A percentile compares a stretch with the other conserved stretches of the same genome.
phyloP scores from a whole-genome alignment of 2,888 invertebrate species.

The Lasioglossum morio region DNA sequence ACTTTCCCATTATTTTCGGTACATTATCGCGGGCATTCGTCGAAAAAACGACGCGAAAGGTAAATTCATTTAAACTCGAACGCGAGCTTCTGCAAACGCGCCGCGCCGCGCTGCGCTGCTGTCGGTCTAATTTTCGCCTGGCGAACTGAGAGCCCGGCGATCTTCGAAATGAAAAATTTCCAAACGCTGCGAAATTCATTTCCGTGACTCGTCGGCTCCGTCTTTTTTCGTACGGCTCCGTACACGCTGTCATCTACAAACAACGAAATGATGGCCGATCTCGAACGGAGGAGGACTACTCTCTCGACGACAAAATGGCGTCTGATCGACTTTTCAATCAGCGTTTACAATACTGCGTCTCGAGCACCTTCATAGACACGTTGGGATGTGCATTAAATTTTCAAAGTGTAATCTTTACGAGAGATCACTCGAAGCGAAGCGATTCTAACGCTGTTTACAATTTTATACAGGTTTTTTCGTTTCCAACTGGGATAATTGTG shows the following conservation, averaged over 20 bases:
- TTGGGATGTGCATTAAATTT: neutral
- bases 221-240: neutral
- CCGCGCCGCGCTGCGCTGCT: too few species aligned
- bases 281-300: neutral
- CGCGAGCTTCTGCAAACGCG: neutral
- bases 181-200: neutral
- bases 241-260: neutral
- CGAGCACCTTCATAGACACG: neutral
- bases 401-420: neutral
- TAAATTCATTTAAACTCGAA: slow-evolving; percentile 22
- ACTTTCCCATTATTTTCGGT: slow-evolving; percentile 21
- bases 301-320: neutral
- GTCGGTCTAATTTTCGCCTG: slow-evolving; percentile 4
- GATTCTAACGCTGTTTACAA: too few species aligned
- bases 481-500: too few species aligned
- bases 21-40: neutral
- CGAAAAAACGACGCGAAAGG: slow-evolving; percentile 10
- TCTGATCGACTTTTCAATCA: neutral
- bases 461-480: too few species aligned
- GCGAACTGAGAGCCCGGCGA: neutral
- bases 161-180: slow-evolving; percentile 11
- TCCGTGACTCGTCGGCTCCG: neutral
- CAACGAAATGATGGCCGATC: neutral
- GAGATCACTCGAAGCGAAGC: neutral
- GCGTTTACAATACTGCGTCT: neutral